Evolutionary conservation across 2,113 vertebrate species (phyloP), one percentile per base, ranked within the genome.

Genomic region (Leucopsar rothschildi): DNA sequence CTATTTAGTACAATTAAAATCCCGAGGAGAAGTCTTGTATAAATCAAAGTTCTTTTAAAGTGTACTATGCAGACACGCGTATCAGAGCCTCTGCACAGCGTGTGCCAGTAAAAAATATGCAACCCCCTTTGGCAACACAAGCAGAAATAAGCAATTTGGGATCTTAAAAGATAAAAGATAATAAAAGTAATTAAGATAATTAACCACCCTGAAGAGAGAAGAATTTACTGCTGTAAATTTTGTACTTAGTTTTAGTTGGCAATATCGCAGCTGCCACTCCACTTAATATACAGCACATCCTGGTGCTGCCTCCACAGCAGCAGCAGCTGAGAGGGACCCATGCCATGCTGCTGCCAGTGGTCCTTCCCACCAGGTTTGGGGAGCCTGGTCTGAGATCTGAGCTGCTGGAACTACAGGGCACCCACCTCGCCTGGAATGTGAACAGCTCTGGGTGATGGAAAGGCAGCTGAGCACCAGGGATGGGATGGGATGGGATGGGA

Each of bases 181-280:
- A 98, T 98, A 98, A 98, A 98, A 98, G 98, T 98, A 98, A 98
- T 98, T 98, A 98, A 98, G 98, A 98, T 98, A 98, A 98, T 98
- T 98, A 98, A 98, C 98, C 98, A 97, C 98, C 98, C 98, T 95
- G 98, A 98, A 98, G 98, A 98, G 97, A 98, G 98, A 97, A 98
- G 98, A 97, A 98, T 98, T 97, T 97, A 97, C 97, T 95, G 98
- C 97, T 96, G 97, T 97, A 98, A 98, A 98, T 98, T 98, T 97
- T 97, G 96, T 88, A 93, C 98, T 97, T 98, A 95, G 98, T 98
- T 98, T 97, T 89, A 79, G 95, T 95, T 93, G 97, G 98, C 97
- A 96, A 97, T 97, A 95, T 94, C 81, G 15, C 98, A 98, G 97
- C 98, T 98, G 98, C 97, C 97, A 96, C 91, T 97, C 94, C 77